phyloP scores from a whole-genome alignment of 2,113 vertebrate species.

The Forbesichthys agassizii region DNA sequence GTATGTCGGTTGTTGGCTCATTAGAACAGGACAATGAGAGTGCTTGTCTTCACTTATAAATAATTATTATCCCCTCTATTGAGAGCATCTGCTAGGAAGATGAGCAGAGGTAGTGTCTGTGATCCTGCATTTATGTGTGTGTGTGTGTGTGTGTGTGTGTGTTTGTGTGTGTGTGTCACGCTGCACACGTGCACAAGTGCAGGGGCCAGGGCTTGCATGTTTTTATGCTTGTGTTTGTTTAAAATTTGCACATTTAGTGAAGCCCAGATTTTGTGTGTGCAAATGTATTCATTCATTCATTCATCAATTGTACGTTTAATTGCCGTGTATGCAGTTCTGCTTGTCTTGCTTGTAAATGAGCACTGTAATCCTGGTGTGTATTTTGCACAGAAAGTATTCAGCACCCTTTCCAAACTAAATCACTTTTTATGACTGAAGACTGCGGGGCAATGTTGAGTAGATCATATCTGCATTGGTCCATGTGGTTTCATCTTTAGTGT shows the following conservation, averaged over 20 bases:
- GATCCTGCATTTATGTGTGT: not conserved
- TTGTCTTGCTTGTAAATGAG: no score
- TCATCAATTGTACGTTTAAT: not conserved
- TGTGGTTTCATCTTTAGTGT: not conserved
- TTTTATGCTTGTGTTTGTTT: no score
- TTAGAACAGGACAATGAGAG: not conserved
- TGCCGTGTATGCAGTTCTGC: no score
- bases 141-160: conserved; percentile 1
- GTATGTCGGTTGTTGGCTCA: not conserved
- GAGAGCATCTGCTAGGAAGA: conserved; percentile 2
- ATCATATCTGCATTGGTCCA: not conserved
- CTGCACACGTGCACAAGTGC: conserved; percentile 4
- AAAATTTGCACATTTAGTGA: no score
- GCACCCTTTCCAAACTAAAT: not conserved
- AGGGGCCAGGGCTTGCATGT: not conserved
- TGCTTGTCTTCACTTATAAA: not conserved
- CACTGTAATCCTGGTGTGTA: no score
- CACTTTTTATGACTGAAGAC: not conserved
- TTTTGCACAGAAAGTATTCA: no score
- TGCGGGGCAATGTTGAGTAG: no score
- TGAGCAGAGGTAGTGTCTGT: not conserved
- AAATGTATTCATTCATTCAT: not conserved
- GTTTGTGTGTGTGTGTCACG: not conserved
- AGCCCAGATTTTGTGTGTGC: no score
- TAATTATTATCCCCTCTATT: not conserved